Percentiles rank a stretch among this genome's conserved stretches.
Evolutionary conservation across 1,140 invertebrate genomes (phyloP).

Genomic region (Euglossa dilemma): DNA sequence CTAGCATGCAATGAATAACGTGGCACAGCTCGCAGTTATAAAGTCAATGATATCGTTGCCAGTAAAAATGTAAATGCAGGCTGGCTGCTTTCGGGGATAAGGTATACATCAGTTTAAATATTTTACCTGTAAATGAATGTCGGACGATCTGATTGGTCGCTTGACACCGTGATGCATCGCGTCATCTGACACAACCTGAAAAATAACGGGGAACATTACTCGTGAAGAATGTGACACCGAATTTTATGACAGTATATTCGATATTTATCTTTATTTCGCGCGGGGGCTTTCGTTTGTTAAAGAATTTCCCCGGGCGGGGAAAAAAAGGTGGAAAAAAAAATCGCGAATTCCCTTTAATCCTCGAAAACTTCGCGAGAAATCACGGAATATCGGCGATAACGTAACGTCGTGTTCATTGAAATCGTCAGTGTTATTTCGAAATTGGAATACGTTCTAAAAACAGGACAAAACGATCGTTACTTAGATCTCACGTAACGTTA

Average conservation of each 20-base stretch:
- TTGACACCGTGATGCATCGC: neutral
- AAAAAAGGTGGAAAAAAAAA: neutral
- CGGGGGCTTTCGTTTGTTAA: no score
- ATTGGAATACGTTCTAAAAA: neutral
- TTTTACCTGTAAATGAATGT: constrained; percentile 5
- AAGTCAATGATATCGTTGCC: no score
- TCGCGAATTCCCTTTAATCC: neutral
- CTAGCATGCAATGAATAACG: no score
- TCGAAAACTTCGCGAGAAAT: no score
- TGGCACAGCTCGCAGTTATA: no score
- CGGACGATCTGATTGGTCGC: neutral
- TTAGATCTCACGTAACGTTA: neutral
- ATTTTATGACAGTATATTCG: neutral
- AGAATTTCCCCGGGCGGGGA: neutral
- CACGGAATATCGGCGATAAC: no score
- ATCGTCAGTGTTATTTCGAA: neutral
- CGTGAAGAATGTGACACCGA: no score
- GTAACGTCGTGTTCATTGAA: neutral
- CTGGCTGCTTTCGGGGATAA: no score
- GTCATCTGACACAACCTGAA: neutral
- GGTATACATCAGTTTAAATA: neutral
- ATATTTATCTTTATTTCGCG: neutral
- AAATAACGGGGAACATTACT: neutral
- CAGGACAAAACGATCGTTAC: no score
- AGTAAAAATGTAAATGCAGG: no score